Base-by-base conservation (phyloP, 2,113 vertebrate species). In the Prolemur simus region DNA sequence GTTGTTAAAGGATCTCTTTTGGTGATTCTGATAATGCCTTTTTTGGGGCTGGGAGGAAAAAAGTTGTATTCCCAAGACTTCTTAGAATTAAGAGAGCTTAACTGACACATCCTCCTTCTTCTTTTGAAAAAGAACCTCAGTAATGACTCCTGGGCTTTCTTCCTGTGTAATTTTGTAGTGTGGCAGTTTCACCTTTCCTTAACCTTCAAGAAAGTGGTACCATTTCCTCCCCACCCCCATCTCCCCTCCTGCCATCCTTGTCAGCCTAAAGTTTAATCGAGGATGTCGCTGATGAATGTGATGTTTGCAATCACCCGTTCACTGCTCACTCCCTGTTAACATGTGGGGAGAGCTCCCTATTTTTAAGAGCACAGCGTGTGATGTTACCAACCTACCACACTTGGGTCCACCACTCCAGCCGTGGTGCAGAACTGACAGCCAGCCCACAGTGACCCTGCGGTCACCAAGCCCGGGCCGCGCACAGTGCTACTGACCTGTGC, bases 361-460 rank as follows among this genome's bases (percentile, higher is more conserved):
- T 32, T 39, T 0, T 4, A 37, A 27, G 12, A 63, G 49, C 49
- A 25, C 63, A 15, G 39, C n/a, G 42, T 1, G 21, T 17, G 37
- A 3, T 18, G 8, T 14, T 3, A 3, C 3, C 2, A 11, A 3
- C 37, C 27, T 14, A 2, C 15, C 2, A 18, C 20, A 6, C 2
- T 1, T 0, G 49, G 74, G 83, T 25, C n/a, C 39, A 14, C 11
- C 11, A 1, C 18, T 12, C 25, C 27, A 37, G 45, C 32, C 1
- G 3, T 21, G 1, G 4, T 6, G 9, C 3, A 0, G 60, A 54
- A 25, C 3, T 3, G 49, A 5, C 1, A 7, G 15, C 47, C 2
- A 1, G n/a, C 18, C 17, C 20, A 2, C 1, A 4, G 27, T 5
- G 9, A 37, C 23, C 34, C 64, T 5, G 32, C 15, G 68, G 18